Percentiles rank a stretch among this genome's conserved stretches.
Evolutionary conservation across 2,113 vertebrate genomes (phyloP).

Genomic region (Calyptommatus sinebrachiatus): DNA sequence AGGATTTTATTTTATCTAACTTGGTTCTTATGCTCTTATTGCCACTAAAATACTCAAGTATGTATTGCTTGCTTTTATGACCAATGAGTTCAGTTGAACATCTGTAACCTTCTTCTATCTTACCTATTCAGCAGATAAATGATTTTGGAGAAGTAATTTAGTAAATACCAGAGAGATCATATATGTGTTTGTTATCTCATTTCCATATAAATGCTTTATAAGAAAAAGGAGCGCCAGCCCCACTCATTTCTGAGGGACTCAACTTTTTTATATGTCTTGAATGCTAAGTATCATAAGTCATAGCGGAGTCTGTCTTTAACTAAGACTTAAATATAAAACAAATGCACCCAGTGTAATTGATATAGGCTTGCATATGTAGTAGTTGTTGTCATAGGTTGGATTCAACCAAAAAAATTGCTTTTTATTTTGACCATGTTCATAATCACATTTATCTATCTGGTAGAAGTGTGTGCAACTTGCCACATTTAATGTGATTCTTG

Average conservation of each 20-base stretch:
- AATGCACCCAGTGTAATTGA: not conserved
- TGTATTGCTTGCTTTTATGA: not conserved
- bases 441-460: too few relatives aligned
- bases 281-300: slow-evolving; percentile 8
- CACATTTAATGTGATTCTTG: too few relatives aligned
- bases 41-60: slow-evolving; percentile 3
- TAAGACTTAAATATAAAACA: not conserved
- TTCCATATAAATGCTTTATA: not conserved
- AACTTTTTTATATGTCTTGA: not conserved
- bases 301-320: not conserved
- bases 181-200: not conserved
- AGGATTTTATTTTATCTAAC: not conserved
- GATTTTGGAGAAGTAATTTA: slow-evolving; percentile 1
- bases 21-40: not conserved
- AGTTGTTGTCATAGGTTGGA: not conserved
- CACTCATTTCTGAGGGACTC: not conserved
- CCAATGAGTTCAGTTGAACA: not conserved
- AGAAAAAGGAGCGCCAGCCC: not conserved
- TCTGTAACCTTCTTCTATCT: not conserved
- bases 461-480: too few relatives aligned
- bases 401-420: too few relatives aligned
- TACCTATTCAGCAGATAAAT: slow-evolving; percentile 4
- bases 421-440: too few relatives aligned
- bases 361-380: not conserved
- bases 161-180: not conserved